Percentiles rank a stretch among this genome's conserved stretches.
Conservation (phyloP, 2,113 vertebrate species). For the Cairina moschata region DNA sequence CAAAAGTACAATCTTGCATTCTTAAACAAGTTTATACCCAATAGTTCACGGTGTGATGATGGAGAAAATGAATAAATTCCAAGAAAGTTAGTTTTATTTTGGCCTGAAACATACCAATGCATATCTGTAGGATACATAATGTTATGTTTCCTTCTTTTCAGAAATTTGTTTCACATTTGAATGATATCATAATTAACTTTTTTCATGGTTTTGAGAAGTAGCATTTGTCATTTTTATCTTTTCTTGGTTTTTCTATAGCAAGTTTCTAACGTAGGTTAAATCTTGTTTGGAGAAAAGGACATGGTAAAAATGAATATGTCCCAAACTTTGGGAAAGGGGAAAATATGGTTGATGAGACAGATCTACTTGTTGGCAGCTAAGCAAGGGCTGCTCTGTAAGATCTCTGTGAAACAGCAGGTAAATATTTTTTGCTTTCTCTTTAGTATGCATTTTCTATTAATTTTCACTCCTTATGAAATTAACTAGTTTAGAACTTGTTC, state of each 20-base stretch:
- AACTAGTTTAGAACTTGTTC: background rate
- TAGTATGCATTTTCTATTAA: background rate
- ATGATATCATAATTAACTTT: background rate
- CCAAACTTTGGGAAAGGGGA: background rate
- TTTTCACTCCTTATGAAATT: background rate
- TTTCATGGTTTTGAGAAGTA: background rate
- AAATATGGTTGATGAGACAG: background rate
- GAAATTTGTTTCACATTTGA: background rate
- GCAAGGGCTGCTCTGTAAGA: background rate
- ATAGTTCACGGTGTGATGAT: background rate
- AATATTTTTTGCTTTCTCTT: background rate
- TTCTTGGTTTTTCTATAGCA: background rate
- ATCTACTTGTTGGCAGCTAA: background rate
- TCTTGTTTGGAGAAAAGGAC: background rate
- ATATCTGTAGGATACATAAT: background rate
- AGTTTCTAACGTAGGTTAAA: background rate
- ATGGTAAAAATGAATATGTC: background rate
- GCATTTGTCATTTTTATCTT: background rate
- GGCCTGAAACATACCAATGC: background rate
- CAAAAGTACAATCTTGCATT: background rate
- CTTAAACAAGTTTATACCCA: background rate
- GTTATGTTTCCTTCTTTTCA: background rate
- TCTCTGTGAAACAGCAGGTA: background rate
- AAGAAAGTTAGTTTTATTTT: background rate
- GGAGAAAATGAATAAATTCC: background rate